Conservation (phyloP, 2,113 vertebrate genomes). For the Alexandromys fortis region DNA sequence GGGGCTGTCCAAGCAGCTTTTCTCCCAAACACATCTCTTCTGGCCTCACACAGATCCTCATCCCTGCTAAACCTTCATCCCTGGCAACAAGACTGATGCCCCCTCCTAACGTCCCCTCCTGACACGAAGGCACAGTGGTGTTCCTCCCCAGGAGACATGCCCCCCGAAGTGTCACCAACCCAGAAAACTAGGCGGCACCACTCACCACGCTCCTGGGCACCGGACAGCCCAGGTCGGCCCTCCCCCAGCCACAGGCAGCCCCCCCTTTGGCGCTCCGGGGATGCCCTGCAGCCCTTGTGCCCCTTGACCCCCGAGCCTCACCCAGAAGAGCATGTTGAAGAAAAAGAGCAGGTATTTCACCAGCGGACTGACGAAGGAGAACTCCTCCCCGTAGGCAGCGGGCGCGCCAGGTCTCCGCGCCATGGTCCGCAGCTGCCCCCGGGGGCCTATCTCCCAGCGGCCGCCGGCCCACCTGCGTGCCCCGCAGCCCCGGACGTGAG, state of each 20-base stretch:
- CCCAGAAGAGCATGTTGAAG: slow-evolving; percentile 96
- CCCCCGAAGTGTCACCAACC: slow-evolving; percentile 60
- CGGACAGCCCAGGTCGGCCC: not conserved
- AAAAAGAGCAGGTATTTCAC: slow-evolving; percentile 95
- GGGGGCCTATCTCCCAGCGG: slow-evolving; percentile 76
- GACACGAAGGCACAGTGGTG: not conserved
- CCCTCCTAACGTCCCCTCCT: not conserved
- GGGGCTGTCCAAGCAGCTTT: slow-evolving; percentile 4
- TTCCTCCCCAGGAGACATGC: slow-evolving; percentile 34
- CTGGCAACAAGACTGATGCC: not conserved
- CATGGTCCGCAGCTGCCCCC: slow-evolving; percentile 83
- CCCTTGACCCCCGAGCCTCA: slow-evolving; percentile 84
- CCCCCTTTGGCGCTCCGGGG: not conserved
- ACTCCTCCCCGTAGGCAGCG: slow-evolving; percentile 84
- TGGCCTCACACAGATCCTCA: slow-evolving; percentile 25
- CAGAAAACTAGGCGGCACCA: slow-evolving; percentile 53
- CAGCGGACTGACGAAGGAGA: slow-evolving; percentile 90
- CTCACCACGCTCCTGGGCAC: not conserved
- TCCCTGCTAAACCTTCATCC: not conserved
- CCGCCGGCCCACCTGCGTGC: slow-evolving; percentile 67
- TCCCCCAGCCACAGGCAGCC: not conserved
- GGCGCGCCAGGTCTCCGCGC: slow-evolving; percentile 75
- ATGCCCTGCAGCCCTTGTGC: not conserved
- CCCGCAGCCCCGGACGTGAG: slow-evolving; percentile 40
- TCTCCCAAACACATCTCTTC: not conserved